Conservation (phyloP, 2,888 invertebrate species). For the Hemicrepidius hirtus region DNA sequence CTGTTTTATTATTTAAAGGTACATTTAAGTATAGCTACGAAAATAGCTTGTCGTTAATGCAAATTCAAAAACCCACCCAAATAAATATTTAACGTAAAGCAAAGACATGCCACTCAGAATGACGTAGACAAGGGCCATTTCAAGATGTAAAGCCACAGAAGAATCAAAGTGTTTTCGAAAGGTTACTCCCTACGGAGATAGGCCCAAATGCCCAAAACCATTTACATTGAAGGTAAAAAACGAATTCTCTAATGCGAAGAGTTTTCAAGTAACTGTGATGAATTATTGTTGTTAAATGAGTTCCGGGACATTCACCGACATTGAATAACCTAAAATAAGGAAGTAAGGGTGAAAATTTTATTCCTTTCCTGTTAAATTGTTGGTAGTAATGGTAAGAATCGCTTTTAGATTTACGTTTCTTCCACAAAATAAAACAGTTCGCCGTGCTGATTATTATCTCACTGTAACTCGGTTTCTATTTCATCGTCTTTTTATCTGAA, state of each 20-base stretch:
- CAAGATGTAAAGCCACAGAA: conserved; percentile 4
- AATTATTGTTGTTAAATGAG: too few relatives aligned
- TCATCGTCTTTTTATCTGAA: conserved; percentile 14
- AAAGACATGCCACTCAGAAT: neutral
- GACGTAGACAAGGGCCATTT: conserved; percentile 1
- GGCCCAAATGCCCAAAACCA: neutral
- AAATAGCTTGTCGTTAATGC: neutral
- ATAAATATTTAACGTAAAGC: conserved; percentile 4
- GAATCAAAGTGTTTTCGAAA: conserved; percentile 9
- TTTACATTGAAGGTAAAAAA: conserved; percentile 2
- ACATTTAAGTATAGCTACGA: neutral
- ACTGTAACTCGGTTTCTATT: neutral
- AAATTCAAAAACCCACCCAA: neutral
- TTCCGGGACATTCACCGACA: too few relatives aligned
- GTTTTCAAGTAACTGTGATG: neutral
- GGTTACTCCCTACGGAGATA: neutral
- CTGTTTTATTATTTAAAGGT: neutral
- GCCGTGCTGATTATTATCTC: too few relatives aligned
- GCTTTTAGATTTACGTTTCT: too few relatives aligned
- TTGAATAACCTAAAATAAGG: too few relatives aligned
- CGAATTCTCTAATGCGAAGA: neutral
- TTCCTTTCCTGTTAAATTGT: too few relatives aligned
- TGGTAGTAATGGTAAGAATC: too few relatives aligned
- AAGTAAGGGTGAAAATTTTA: too few relatives aligned
- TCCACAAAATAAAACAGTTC: too few relatives aligned